Conservation (phyloP, 2,113 vertebrate genomes). For the Hyperopisus bebe region DNA sequence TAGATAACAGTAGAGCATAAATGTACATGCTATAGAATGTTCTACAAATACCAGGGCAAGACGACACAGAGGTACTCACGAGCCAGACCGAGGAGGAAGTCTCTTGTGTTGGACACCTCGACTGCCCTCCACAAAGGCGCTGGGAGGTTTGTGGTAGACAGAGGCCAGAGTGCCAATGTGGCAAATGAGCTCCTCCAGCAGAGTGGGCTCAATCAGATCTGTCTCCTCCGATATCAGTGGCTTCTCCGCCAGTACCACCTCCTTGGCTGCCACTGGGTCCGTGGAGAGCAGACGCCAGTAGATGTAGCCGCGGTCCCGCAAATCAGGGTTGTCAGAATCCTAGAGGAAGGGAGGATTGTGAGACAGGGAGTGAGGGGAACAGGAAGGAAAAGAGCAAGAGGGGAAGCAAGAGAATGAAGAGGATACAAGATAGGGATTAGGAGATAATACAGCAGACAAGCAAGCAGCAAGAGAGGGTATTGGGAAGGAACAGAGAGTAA, state of each 20-base stretch:
- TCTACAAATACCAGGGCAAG: not conserved
- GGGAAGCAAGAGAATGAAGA: not conserved
- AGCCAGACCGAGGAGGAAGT: conserved; percentile 75
- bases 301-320: conserved; percentile 93
- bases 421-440: not conserved
- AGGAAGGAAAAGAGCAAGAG: not conserved
- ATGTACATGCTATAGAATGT: not conserved
- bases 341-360: conserved; percentile 36
- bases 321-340: conserved; percentile 96
- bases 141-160: conserved; percentile 96
- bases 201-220: conserved; percentile 90
- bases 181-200: conserved; percentile 96
- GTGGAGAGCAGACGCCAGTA: conserved; percentile 99
- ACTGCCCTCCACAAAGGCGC: conserved; percentile 93
- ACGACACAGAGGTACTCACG: conserved; percentile 67
- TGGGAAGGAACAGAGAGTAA: not conserved
- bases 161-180: conserved; percentile 93
- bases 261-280: conserved; percentile 91
- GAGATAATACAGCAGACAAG: not conserved
- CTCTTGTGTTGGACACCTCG: conserved; percentile 86
- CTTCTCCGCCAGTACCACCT: conserved; percentile 95
- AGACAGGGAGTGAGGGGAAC: not conserved
- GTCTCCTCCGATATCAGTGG: conserved; percentile 97
- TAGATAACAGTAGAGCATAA: not conserved
- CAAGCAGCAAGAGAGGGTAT: not conserved